Conservation (phyloP, 1,140 invertebrate species). For the Macrosteles quadrilineatus region DNA sequence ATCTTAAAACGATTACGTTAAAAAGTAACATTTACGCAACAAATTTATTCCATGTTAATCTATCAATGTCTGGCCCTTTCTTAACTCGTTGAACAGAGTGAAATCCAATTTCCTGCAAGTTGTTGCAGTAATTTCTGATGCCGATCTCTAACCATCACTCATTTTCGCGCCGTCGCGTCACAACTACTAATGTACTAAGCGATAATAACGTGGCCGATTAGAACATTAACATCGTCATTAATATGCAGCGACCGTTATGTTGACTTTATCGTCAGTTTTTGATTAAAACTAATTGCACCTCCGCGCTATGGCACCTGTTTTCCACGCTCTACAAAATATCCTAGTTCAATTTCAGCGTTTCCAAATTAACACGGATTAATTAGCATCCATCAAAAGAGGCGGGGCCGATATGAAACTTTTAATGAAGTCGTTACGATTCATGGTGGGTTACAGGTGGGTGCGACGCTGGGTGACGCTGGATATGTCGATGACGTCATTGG, state of each 20-base stretch:
- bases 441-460: not conserved
- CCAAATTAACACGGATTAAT: no score
- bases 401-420: constrained; percentile 8
- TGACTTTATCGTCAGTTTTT: constrained; percentile 23
- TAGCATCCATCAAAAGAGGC: not conserved
- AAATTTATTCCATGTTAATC: no score
- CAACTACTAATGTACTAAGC: constrained; percentile 15
- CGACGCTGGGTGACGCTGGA: no score
- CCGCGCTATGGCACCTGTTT: constrained; percentile 1
- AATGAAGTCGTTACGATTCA: constrained; percentile 21
- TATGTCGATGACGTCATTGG: no score
- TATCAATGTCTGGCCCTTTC: no score
- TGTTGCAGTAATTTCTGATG: no score
- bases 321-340: constrained; percentile 15
- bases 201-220: constrained; percentile 15
- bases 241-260: constrained; percentile 10
- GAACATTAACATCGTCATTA: constrained; percentile 1
- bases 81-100: no score
- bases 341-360: constrained; percentile 15
- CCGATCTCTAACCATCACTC: not conserved
- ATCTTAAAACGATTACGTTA: no score
- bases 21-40: no score
- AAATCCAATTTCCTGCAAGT: no score
- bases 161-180: not conserved
- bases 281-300: constrained; percentile 13